Evolutionary conservation across 1,140 invertebrate genomes (phyloP), one percentile per base, ranked within the genome.

Genomic region (Popillia japonica): DNA sequence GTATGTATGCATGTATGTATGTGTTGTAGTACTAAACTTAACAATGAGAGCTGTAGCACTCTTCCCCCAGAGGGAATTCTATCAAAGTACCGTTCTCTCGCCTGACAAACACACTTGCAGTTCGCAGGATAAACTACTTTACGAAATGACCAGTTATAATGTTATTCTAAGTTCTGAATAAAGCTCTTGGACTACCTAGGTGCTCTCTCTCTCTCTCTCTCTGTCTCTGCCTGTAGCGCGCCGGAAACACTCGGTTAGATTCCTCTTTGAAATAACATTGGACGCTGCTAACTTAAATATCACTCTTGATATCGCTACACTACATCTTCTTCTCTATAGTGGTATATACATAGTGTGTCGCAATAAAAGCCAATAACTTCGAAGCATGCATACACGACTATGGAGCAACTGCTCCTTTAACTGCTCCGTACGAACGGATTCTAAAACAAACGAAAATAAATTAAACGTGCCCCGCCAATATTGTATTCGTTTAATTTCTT

Each of bases 111-210:
- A 48, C 44, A 48, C 44, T 17, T 23, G 61, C 61, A 34, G 22
- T 23, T 68, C 61, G 61, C 61, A 68, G 27, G 22, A 27, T 68
- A 68, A 68, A 68, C 61, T 27, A 68, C 61, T 68, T 68, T 68
- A 68, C 22, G 27, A 68, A 68, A 27, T 68, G 61, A 34, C 27
- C 27, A 22, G 61, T 74, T 74, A 40, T 41, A 74, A 74, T 74
- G 41, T 74, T 74, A 74, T 74, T 74, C 72, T 20, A 74, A 74
- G 40, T 74, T 74, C 72, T 22, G 40, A 74, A 74, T 74, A 74
- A 74, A 42, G 40, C 72, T 44, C 72, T 74, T 74, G n/a, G 17
- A 17, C 8, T n/a, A n/a, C n/a, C 64, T 27, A 22, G n/a, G 2
- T 22, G 7, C 22, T 72, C 11, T 7, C n/a, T n/a, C n/a, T n/a